Evolutionary conservation across 1,140 invertebrate species (phyloP).

Genomic region (Coptotermes formosanus): DNA sequence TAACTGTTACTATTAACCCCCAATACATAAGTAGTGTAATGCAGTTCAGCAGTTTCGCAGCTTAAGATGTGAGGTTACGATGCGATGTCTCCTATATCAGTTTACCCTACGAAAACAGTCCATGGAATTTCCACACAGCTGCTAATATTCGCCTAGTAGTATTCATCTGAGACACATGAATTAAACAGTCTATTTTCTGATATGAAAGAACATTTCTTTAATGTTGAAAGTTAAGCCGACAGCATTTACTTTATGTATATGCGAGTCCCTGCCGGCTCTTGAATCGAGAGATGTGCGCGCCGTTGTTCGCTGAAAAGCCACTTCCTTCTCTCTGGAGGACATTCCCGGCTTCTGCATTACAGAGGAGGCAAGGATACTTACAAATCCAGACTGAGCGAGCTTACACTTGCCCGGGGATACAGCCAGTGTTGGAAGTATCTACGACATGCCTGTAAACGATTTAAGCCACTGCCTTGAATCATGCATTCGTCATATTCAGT

Average conservation of each 20-base stretch:
- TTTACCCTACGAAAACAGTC: too few relatives aligned
- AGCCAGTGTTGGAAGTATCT: background rate
- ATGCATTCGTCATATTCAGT: conserved; percentile 2
- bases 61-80: too few relatives aligned
- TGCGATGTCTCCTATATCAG: too few relatives aligned
- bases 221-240: background rate
- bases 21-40: too few relatives aligned
- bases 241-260: background rate
- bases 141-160: too few relatives aligned
- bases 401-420: background rate
- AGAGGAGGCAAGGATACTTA: background rate
- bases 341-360: background rate
- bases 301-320: background rate
- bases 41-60: too few relatives aligned
- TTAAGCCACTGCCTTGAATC: background rate
- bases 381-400: background rate
- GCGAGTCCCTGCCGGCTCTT: background rate
- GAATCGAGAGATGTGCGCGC: background rate
- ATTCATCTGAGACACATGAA: too few relatives aligned
- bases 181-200: too few relatives aligned
- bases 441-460: background rate
- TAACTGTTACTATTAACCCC: too few relatives aligned
- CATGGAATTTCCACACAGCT: too few relatives aligned
- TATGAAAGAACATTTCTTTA: too few relatives aligned
- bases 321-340: background rate